A percentile compares a stretch with the other conserved stretches of the same genome.
Conservation (phyloP, 2,888 invertebrate genomes). For the Cepaea hortensis region DNA sequence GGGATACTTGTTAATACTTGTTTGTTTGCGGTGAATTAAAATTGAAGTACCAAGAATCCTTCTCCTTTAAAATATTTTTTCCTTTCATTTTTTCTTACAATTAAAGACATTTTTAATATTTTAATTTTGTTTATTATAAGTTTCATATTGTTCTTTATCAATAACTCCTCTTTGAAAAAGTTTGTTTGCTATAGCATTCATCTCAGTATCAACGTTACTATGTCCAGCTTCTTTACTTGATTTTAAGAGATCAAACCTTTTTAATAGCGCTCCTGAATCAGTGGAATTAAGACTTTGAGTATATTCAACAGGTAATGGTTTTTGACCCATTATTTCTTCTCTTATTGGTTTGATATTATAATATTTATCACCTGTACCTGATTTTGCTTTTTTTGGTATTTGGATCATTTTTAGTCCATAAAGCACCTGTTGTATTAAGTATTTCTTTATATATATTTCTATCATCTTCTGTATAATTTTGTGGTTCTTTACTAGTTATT, state of each 20-base stretch:
- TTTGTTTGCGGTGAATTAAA: too few species aligned
- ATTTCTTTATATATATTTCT: too few species aligned
- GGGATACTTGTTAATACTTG: too few species aligned
- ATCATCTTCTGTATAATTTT: too few species aligned
- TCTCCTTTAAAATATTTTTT: not conserved
- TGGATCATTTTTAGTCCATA: too few species aligned
- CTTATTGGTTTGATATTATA: too few species aligned
- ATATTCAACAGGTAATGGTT: constrained; percentile 3
- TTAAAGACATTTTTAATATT: not conserved
- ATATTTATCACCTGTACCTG: too few species aligned
- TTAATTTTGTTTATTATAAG: not conserved
- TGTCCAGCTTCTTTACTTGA: constrained; percentile 16
- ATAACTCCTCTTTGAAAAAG: not conserved
- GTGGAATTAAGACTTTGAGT: too few species aligned
- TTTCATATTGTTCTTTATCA: not conserved
- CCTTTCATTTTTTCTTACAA: not conserved
- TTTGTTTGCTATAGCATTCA: not conserved
- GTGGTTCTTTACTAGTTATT: too few species aligned
- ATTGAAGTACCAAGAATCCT: not conserved
- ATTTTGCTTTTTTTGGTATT: too few species aligned
- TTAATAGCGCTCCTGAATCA: not conserved
- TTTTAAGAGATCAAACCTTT: not conserved
- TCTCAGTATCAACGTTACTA: not conserved
- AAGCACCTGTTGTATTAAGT: too few species aligned
- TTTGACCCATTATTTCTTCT: too few species aligned